Percentiles rank a stretch among this genome's conserved stretches.
Evolutionary conservation across 2,888 invertebrate species (phyloP).

Genomic region (Deilephila elpenor): DNA sequence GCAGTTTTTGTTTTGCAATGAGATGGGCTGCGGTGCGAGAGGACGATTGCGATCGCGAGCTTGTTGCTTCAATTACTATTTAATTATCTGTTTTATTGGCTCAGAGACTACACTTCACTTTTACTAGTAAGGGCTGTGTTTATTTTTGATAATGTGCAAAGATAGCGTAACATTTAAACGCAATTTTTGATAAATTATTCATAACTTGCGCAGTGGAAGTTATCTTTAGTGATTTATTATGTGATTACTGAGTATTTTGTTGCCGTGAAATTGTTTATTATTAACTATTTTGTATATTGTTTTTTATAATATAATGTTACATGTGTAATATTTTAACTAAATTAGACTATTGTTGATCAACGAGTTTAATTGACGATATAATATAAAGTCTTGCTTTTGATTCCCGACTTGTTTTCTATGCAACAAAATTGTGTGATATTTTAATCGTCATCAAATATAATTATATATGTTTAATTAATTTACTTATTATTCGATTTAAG

Average conservation of each 20-base stretch:
- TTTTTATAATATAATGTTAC: no score
- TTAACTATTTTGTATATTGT: no score
- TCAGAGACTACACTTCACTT: background rate
- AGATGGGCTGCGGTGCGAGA: slow-evolving; percentile 1
- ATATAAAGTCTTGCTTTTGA: no score
- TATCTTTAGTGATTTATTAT: slow-evolving; percentile 6
- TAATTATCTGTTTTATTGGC: slow-evolving; percentile 23
- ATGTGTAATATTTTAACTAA: no score
- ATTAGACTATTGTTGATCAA: no score
- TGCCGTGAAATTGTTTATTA: no score
- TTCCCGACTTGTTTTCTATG: no score
- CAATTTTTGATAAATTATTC: background rate
- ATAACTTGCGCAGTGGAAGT: background rate
- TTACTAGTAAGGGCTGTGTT: background rate
- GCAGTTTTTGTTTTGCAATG: slow-evolving; percentile 8
- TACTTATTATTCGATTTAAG: no score
- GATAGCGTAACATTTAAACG: background rate
- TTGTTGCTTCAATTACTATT: slow-evolving; percentile 26
- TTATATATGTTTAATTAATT: no score
- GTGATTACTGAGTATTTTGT: background rate
- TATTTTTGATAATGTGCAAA: background rate
- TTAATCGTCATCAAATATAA: no score
- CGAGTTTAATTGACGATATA: no score
- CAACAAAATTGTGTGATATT: no score
- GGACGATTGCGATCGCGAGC: slow-evolving; percentile 12